Base-by-base conservation (phyloP, 2,888 invertebrate genomes). In the Lepeophtheirus nordmannii region DNA sequence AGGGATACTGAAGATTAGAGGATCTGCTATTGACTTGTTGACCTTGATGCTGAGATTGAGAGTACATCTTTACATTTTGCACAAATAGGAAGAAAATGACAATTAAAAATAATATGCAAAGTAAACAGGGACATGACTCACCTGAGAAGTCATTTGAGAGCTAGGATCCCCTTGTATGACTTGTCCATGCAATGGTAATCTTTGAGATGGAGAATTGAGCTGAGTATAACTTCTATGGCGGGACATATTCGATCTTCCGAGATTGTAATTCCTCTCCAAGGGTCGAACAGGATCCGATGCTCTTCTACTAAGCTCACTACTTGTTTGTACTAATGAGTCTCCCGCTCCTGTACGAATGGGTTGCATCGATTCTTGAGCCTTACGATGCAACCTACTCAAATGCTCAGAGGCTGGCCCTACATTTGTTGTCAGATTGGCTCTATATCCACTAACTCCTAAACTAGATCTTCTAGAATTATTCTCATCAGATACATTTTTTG, bases 201-300 rank as follows among this genome's bases (percentile, higher is more conserved):
- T 14, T 46, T 46, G 53, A 46, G 53, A 46, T 46, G 14, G 53
- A 46, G 53, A 46, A 17, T 46, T 46, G 14, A 46, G 53, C 8
- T 46, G 53, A 17, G 53, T 46, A 17, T 46, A 46, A 17, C 53
- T 46, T 46, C 53, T 14, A 46, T 46, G 17, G 8, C 53, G 53
- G 17, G n/a, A n/a, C 17, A 46, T 46, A n/a, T 14, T 14, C 53
- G n/a, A 14, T n/a, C 14, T 8, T 46, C 53, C 64, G 11, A 64
- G 62, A 20, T 56, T 62, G 10, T 65, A 64, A 39, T 73, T 74
- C 9, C 73, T 73, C 67, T 75, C 75, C 67, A 74, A 68, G 8
- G 53, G 17, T 37, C 74, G 70, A 10, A 76, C 74, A 7, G 77
- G 77, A 69, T 77, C 77, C 68, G 76, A 76, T 37, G 77, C 76